Evolutionary conservation across 2,797 vertebrate species (phyloP), one percentile per base, ranked within the genome.

Genomic region (Acrossocheilus wenchowensis): DNA sequence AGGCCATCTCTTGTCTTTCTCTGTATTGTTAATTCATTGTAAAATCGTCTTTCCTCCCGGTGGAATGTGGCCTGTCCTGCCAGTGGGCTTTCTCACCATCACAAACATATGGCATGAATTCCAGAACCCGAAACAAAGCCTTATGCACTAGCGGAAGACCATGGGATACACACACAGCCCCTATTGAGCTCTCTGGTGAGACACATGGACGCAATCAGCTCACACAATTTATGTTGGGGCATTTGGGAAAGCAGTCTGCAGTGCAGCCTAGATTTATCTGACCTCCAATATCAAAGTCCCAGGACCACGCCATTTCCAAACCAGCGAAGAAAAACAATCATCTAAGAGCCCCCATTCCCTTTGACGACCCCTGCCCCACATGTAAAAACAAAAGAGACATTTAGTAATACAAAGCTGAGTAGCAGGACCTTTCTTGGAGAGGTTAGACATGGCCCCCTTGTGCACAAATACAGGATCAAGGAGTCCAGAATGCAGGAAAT

Each of bases 251-350:
- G 90, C 89, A 84, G 87, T 90, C 90, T 71, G 87, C 85, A 89
- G 88, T 88, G 91, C 93, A 93, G 92, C 83, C 87, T 90, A 94
- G 93, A 95, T 94, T 95, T 93, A 93, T 93, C 91, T 81, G 87
- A 82, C 90, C 84, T 80, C 92, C 85, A 88, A 94, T 93, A 94
- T 95, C 93, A 95, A 95, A 95, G 93, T 92, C 88, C 90, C 90
- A 91, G 93, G 90, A 94, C 92, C 93, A 93, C 91, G 91, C 91
- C 89, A 92, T 94, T 95, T 96, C 93, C 94, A 94, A 93, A 93
- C 93, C 94, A 95, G 94, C 94, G 93, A 93, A 91, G 92, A 93
- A 93, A 92, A 95, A 95, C 93, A 95, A 94, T 95, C 94, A 95
- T 94, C 93, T 88, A 90, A 91, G 91, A 89, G 89, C 86, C 94